phyloP scores from a whole-genome alignment of 2,888 invertebrate genomes.

The Agrilus biguttatus region DNA sequence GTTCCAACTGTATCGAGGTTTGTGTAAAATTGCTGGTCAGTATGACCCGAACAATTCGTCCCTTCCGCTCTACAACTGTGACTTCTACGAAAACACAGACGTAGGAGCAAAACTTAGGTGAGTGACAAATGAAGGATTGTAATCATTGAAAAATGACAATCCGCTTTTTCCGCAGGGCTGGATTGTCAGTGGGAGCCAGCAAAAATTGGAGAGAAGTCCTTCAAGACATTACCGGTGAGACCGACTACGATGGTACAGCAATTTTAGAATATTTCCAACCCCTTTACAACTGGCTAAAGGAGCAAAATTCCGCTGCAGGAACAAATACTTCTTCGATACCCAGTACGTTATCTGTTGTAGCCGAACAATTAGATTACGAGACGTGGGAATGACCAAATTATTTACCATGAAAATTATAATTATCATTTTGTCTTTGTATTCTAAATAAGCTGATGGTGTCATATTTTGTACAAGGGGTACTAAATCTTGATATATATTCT shows the following conservation, averaged over 20 bases:
- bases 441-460: too few species aligned
- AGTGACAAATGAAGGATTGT: too few species aligned
- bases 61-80: constrained; percentile 54
- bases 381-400: too few species aligned
- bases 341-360: too few species aligned
- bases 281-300: constrained; percentile 35
- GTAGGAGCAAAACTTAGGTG: constrained; percentile 51
- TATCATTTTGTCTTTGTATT: too few species aligned
- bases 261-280: constrained; percentile 44
- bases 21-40: constrained; percentile 51
- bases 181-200: constrained; percentile 33
- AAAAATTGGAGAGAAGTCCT: constrained; percentile 43
- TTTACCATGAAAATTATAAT: too few species aligned
- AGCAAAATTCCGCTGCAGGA: constrained; percentile 26
- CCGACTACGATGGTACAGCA: constrained; percentile 38
- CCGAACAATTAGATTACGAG: too few species aligned
- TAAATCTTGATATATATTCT: too few species aligned
- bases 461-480: too few species aligned
- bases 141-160: too few species aligned
- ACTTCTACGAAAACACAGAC: constrained; percentile 49
- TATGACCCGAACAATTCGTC: constrained; percentile 34
- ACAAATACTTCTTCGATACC: too few species aligned
- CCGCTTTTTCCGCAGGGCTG: constrained; percentile 26
- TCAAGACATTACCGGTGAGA: constrained; percentile 39
- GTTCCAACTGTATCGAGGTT: constrained; percentile 57